Percentiles rank a stretch among this genome's conserved stretches.
Evolutionary conservation across 2,113 vertebrate species (phyloP).

Genomic region (Oenanthe melanoleuca): DNA sequence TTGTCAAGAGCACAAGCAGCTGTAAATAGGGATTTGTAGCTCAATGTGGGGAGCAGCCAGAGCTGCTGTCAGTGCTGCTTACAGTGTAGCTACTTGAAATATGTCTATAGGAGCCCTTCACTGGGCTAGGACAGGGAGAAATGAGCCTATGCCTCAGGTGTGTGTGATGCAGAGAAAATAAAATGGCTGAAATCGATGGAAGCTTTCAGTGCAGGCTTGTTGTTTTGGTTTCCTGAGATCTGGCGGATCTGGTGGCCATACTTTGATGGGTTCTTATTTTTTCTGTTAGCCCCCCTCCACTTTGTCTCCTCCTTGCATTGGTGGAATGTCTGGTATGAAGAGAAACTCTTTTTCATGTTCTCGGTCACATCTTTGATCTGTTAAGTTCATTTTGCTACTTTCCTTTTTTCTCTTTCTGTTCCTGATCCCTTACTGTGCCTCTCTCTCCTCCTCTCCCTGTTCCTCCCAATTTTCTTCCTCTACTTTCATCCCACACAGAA

Average conservation of each 20-base stretch:
- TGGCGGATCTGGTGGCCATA: neutral
- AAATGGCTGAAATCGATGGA: neutral
- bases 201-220: neutral
- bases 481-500: neutral
- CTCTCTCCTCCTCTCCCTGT: neutral
- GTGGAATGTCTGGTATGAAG: slow-evolving; percentile 50
- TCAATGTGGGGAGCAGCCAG: neutral
- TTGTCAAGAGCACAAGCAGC: neutral
- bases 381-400: neutral
- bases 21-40: neutral
- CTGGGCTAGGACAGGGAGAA: neutral
- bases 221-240: neutral
- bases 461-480: neutral
- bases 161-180: neutral
- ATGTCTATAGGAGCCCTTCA: neutral
- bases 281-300: neutral
- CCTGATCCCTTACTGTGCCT: neutral
- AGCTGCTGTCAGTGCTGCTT: neutral
- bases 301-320: rapidly evolving
- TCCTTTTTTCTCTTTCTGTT: neutral
- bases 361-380: neutral
- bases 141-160: neutral
- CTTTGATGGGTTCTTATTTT: slow-evolving; percentile 12
- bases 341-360: neutral
- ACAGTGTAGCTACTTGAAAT: neutral